phyloP scores from a whole-genome alignment of 2,113 vertebrate genomes.

The Oriolus oriolus region DNA sequence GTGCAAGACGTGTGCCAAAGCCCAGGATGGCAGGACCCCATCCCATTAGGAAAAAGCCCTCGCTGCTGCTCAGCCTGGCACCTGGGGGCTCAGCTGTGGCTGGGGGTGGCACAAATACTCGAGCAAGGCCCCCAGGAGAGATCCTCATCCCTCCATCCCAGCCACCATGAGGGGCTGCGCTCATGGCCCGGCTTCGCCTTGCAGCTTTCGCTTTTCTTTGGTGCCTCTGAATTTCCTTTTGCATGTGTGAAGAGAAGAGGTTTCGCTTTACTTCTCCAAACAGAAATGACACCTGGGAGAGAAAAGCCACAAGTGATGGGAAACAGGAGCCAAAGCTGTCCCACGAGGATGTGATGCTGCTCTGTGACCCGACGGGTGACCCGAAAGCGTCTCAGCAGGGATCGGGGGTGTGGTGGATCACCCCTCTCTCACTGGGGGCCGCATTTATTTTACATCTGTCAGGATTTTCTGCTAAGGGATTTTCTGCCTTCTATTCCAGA shows the following conservation, averaged over 20 bases:
- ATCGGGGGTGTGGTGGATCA: neutral
- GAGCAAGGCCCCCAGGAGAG: neutral
- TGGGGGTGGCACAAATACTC: neutral
- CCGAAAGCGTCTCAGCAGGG: rapidly evolving
- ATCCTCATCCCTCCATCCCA: neutral
- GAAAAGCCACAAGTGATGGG: neutral
- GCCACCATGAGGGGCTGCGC: rapidly evolving
- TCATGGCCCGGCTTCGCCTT: rapidly evolving
- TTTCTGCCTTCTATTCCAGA: neutral
- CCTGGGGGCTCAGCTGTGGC: rapidly evolving
- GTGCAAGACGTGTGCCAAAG: rapidly evolving
- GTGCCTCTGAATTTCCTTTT: neutral
- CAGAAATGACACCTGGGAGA: neutral
- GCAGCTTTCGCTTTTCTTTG: neutral
- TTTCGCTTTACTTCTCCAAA: neutral
- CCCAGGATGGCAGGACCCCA: too few relatives aligned
- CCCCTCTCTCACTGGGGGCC: neutral
- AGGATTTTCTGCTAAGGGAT: neutral
- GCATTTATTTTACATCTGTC: rapidly evolving
- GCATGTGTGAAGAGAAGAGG: neutral
- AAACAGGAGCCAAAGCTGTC: neutral
- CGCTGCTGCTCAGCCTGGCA: neutral
- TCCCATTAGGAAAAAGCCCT: neutral
- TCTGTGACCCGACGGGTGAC: rapidly evolving
- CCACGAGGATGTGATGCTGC: neutral